Percentiles rank a stretch among this genome's conserved stretches.
Evolutionary conservation across 2,888 invertebrate species (phyloP).

Genomic region (Furcula furcula): DNA sequence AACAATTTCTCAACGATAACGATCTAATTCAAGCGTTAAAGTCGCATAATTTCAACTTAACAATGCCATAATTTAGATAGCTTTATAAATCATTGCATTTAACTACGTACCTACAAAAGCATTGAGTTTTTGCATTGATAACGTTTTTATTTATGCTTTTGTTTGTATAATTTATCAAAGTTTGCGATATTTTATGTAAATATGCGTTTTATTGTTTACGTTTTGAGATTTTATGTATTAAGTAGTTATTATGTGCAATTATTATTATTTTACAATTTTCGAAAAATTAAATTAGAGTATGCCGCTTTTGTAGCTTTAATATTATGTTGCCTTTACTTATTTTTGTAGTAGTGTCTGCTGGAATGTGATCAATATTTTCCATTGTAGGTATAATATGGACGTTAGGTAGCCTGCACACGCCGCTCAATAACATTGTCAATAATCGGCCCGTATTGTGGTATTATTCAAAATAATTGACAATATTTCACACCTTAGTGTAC

Average conservation of each 20-base stretch:
- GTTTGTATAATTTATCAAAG: conserved; percentile 31
- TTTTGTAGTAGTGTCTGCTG: too few species aligned
- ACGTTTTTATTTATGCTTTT: conserved; percentile 14
- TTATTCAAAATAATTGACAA: too few species aligned
- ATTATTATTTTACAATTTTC: too few species aligned
- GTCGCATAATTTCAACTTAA: conserved; percentile 60
- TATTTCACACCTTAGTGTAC: too few species aligned
- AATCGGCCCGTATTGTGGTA: too few species aligned
- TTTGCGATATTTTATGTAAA: conserved; percentile 17
- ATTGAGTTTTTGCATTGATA: conserved; percentile 42
- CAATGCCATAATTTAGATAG: conserved; percentile 50
- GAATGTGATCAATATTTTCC: too few species aligned
- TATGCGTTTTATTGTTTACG: conserved; percentile 15
- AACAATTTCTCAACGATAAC: conserved; percentile 60
- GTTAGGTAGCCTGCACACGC: too few species aligned
- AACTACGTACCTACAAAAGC: conserved; percentile 52
- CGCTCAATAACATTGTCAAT: too few species aligned
- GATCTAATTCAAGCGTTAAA: conserved; percentile 61
- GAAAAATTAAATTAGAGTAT: too few species aligned
- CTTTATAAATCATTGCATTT: conserved; percentile 62
- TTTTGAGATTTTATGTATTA: neutral
- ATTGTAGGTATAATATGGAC: too few species aligned
- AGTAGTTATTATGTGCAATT: neutral
- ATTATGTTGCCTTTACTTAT: too few species aligned
- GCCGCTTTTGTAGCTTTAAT: too few species aligned